Evolutionary conservation across 2,113 vertebrate genomes (phyloP), one percentile per base, ranked within the genome.

Genomic region (Cyprinodon tularosa): DNA sequence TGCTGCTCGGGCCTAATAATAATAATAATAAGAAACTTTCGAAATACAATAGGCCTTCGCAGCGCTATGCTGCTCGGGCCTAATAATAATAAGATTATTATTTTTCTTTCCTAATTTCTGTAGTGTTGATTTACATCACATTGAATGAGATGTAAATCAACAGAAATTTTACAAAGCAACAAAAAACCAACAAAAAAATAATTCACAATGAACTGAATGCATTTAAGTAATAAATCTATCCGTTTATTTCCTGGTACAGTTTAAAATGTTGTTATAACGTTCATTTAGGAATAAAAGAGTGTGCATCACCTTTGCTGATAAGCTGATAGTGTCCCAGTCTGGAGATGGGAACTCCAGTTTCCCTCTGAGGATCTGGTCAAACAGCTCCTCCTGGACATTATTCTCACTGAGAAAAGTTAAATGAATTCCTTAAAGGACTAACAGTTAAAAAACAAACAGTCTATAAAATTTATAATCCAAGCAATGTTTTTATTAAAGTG

Each of bases 341-440:
- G 98, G 97, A 61, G 98, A 96, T 0, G 98, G 98, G 75, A 98
- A 99, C 83, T 99, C 98, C 83, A 99, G 93, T 82, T 96, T 96
- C 68, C 98, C 98, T 67, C 95, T 92, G 72, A 99, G 93, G 90
- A 99, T 99, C 95, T 99, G 98, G 80, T 99, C 97, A 42, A 99
- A 99, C 84, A 99, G 90, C 76, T 99, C 98, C 91, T 99, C 98
- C 91, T 99, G 98, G 60, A 97, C 93, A 42, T 99, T 99, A 85
- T 96, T 98, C 93, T 99, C 98, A 91, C 98, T 99, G 91, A 65
- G 57, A 39, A 72, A 69, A 17, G 62, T 17, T 20, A 74, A 66
- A 44, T 67, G 10, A 17, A 20, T 53, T 15, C 17, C 48, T 53
- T 14, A 15, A 2, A 17, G 48, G 2, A 9, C 42, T 42, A 9